Evolutionary conservation across 2,113 vertebrate genomes (phyloP).

Genomic region (Agapornis roseicollis): DNA sequence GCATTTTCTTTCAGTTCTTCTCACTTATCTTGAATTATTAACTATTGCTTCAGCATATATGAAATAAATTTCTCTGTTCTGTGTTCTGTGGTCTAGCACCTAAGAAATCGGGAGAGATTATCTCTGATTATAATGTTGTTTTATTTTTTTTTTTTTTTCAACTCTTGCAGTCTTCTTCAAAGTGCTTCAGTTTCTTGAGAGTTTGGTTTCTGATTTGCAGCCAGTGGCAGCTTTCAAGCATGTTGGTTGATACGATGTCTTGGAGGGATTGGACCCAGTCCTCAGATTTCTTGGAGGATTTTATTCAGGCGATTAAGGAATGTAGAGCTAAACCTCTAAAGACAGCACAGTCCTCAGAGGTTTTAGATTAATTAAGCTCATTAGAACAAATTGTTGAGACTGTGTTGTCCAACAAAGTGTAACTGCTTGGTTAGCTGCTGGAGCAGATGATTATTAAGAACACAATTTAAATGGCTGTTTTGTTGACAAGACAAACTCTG

Average conservation of each 20-base stretch:
- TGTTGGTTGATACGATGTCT: neutral
- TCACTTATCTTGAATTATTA: neutral
- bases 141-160: neutral
- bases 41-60: neutral
- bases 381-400: neutral
- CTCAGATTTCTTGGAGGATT: neutral
- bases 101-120: neutral
- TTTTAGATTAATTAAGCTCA: conserved; percentile 10
- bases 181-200: neutral
- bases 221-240: neutral
- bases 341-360: neutral
- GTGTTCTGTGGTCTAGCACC: neutral
- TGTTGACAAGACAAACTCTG: neutral
- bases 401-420: neutral
- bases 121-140: neutral
- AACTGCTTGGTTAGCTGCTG: neutral
- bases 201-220: neutral
- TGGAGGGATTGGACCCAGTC: neutral
- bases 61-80: neutral
- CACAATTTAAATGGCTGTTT: neutral
- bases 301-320: neutral
- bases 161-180: neutral
- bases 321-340: neutral
- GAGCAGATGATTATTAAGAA: neutral
- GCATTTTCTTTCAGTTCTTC: neutral